phyloP scores from a whole-genome alignment of 2,113 vertebrate species.

The Nycticorax nycticorax region DNA sequence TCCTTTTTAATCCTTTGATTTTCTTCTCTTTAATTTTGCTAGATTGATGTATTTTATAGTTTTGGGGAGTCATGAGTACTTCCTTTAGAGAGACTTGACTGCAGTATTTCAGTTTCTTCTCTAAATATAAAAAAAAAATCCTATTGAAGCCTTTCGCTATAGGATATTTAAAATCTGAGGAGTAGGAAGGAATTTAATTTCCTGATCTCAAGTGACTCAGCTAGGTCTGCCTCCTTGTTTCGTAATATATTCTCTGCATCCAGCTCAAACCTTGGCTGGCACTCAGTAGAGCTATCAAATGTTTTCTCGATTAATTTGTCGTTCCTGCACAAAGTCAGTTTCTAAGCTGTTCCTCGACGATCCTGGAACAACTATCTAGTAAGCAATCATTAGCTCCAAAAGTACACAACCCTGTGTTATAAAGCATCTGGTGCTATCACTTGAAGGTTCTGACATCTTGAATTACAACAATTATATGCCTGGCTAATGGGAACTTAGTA shows the following conservation, averaged over 20 bases:
- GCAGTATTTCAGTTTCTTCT: background rate
- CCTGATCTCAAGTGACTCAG: constrained; percentile 54
- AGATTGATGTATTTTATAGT: background rate
- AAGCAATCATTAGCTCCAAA: background rate
- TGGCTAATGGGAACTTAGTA: background rate
- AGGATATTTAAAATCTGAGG: constrained; percentile 28
- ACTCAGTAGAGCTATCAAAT: background rate
- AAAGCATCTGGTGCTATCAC: background rate
- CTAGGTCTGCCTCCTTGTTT: constrained; percentile 46
- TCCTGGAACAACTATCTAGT: background rate
- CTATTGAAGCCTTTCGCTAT: background rate
- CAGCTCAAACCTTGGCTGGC: constrained; percentile 24
- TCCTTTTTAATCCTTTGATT: background rate
- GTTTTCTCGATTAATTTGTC: constrained; percentile 26
- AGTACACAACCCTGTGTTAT: background rate
- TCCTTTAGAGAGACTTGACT: background rate
- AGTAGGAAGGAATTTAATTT: constrained; percentile 56
- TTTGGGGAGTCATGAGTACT: background rate
- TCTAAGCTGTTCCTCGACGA: background rate
- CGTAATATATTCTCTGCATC: constrained; percentile 17
- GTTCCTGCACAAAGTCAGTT: background rate
- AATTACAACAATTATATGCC: background rate
- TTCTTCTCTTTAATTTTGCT: background rate
- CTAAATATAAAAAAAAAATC: background rate
- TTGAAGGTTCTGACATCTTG: background rate